Evolutionary conservation across 2,797 vertebrate species (phyloP).

Genomic region (Muscicapa comitata): DNA sequence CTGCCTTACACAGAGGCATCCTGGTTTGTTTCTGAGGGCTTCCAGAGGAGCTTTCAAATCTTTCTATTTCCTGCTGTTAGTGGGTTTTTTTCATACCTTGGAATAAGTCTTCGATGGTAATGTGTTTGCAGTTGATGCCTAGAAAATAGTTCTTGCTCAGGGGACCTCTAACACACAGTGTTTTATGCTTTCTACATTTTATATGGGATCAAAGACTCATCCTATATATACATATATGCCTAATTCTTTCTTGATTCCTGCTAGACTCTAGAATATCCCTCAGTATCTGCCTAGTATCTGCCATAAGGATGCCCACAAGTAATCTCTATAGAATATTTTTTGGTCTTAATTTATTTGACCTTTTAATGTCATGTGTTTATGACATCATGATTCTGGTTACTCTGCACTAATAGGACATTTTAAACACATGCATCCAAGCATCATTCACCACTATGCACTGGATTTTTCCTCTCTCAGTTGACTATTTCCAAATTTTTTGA

Average conservation of each 20-base stretch:
- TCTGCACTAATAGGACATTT: not conserved
- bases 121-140: not conserved
- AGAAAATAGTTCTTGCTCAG: not conserved
- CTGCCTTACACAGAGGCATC: not conserved
- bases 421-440: not conserved
- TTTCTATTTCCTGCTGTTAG: not conserved
- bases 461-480: not conserved
- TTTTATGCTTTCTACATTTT: not conserved
- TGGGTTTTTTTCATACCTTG: not conserved
- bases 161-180: not conserved
- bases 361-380: not conserved
- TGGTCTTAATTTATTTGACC: not conserved
- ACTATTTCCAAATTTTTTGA: not conserved
- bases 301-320: not conserved
- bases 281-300: not conserved
- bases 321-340: not conserved
- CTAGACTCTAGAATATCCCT: not conserved
- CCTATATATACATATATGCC: not conserved
- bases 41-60: not conserved
- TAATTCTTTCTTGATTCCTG: slow-evolving; percentile 44
- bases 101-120: not conserved
- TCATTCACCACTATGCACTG: not conserved
- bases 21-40: not conserved
- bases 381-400: not conserved
- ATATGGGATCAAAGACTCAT: not conserved